A percentile compares a stretch with the other conserved stretches of the same genome.
These are phyloP conservation scores for Anastrepha obliqua DNA, from an alignment of 1,140 invertebrate species.

Conservation along the genomic window DNA sequence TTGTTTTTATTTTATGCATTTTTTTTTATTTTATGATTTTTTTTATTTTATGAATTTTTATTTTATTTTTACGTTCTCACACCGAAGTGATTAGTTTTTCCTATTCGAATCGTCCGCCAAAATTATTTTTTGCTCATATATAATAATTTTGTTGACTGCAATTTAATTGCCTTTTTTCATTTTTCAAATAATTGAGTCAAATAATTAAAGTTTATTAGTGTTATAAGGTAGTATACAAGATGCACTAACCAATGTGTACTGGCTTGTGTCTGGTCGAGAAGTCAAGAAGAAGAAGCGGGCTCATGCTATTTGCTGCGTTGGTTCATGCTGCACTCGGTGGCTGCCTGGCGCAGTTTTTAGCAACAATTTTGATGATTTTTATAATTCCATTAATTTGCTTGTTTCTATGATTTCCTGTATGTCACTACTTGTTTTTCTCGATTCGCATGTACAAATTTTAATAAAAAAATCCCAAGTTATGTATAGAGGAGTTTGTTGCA, in stretches of 20 bases:
- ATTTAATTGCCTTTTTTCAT: constrained; percentile 23
- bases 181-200: neutral
- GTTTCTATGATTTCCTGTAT: neutral
- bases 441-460: too few species aligned
- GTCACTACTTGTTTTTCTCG: neutral
- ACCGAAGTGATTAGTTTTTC: too few species aligned
- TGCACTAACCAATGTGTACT: too few species aligned
- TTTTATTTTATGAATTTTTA: too few species aligned
- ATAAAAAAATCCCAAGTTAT: too few species aligned
- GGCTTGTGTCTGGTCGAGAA: neutral
- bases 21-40: too few species aligned
- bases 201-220: constrained; percentile 17
- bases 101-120: neutral
- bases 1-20: too few species aligned
- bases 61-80: too few species aligned
- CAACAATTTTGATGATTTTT: neutral
- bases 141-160: neutral
- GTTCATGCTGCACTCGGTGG: neutral
- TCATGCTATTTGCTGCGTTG: neutral
- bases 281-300: neutral
- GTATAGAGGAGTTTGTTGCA: too few species aligned
- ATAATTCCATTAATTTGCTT: neutral
- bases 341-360: neutral
- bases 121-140: neutral
- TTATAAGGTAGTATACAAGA: too few species aligned